Evolutionary conservation across 2,113 vertebrate genomes (phyloP), one percentile per base, ranked within the genome.

Genomic region (Globicephala melas): DNA sequence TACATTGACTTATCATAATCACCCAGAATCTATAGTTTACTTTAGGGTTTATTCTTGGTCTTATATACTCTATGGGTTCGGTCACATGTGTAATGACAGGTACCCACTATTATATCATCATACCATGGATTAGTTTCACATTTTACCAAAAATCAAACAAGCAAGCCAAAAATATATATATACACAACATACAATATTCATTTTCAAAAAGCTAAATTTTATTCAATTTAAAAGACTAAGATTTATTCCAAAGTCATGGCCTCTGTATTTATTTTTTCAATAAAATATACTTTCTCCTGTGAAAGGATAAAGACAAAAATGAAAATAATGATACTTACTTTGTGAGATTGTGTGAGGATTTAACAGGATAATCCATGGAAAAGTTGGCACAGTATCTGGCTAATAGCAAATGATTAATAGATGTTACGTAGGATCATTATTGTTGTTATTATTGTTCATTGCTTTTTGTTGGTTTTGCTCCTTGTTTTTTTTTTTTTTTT

Each of bases 121-220:
- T 73, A 44, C 38, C 23, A 67, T n/a, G 44, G 36, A 21, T 65
- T 63, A 55, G 47, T 62, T 79, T 91, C 89, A 80, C 1, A 68
- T 25, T 92, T 91, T 74, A 53, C 11, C 82, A 50, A 89, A 93
- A 91, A 91, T 18, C 36, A 74, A 92, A 87, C n/a, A 76, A 85
- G 71, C 67, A 77, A 65, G 65, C 11, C 18, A 14, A 86, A 95
- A 88, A 53, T 41, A 25, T 41, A 25, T 5, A 55, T 55, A 20
- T 4, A 67, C 53, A 70, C 31, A 28, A 28, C 21, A 67, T 5
- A 79, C 4, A 73, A 55, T 53, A 63, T 13, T 26, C 7, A 55
- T 63, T 85, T 85, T 79, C 33, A 82, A 77, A 88, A 91, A 41
- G 26, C 8, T 63, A 58, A 70, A 71, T 50, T 82, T 33, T 70